Conservation (phyloP, 2,113 vertebrate genomes). For the Lamprologus lemairii region DNA sequence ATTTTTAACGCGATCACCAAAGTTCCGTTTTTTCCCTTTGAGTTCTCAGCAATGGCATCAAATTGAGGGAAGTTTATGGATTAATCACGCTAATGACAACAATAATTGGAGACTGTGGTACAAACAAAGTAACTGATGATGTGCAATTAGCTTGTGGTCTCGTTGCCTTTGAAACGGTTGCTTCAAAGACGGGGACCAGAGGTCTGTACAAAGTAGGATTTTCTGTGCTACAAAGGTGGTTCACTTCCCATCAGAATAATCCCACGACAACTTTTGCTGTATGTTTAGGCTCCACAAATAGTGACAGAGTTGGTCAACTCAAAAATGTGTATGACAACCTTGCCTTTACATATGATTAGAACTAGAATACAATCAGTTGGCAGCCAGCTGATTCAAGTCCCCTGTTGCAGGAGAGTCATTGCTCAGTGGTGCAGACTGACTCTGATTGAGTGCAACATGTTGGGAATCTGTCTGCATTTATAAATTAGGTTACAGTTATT, state of each 20-base stretch:
- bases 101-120: neutral
- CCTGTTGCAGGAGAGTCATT: neutral
- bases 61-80: neutral
- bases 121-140: neutral
- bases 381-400: neutral
- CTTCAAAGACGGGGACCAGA: neutral
- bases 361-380: neutral
- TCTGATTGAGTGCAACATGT: neutral
- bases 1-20: neutral
- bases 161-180: neutral
- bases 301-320: neutral
- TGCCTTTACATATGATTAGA: neutral
- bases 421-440: neutral
- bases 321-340: neutral
- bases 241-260: neutral
- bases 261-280: fast-evolving
- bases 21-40: neutral
- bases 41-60: neutral
- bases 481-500: neutral
- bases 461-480: neutral
- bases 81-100: neutral
- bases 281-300: neutral
- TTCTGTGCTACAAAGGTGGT: neutral
- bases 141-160: neutral
- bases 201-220: neutral